Evolutionary conservation across 1,140 invertebrate species (phyloP).

Genomic region (Scaptomyza pallida): DNA sequence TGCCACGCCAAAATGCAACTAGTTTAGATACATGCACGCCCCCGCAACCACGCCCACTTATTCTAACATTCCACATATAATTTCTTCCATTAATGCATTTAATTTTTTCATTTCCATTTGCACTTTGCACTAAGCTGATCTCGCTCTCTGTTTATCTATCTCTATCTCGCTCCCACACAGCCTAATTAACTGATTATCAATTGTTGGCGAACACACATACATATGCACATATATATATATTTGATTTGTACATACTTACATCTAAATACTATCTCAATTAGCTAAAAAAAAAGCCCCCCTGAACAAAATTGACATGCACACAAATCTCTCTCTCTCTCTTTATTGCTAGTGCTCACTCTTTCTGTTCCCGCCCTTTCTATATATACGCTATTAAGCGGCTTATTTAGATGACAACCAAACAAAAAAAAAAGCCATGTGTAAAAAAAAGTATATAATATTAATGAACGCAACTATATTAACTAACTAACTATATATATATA

Average conservation of each 20-base stretch:
- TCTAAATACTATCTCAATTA: not conserved
- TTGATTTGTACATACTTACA: conserved; percentile 10
- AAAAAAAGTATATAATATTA: conserved; percentile 14
- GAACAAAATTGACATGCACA: not conserved
- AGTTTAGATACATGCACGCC: too few species aligned
- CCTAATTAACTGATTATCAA: not conserved
- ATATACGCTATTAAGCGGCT: conserved; percentile 13
- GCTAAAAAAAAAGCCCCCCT: not conserved
- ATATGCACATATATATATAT: not conserved
- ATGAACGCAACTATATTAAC: conserved; percentile 2
- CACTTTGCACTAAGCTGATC: not conserved
- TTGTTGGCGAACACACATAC: not conserved
- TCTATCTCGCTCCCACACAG: not conserved
- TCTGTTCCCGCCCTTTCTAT: not conserved
- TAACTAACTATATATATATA: conserved; percentile 18
- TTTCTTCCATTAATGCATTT: not conserved
- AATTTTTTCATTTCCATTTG: not conserved
- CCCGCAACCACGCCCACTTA: not conserved
- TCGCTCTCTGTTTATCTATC: not conserved
- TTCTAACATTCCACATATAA: not conserved
- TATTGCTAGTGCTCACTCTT: not conserved
- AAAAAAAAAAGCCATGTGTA: conserved; percentile 19
- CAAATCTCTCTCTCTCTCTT: not conserved
- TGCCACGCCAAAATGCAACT: conserved; percentile 1
- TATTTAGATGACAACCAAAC: conserved; percentile 2